Percentiles rank a stretch among this genome's conserved stretches.
Evolutionary conservation across 2,888 invertebrate species (phyloP).

Genomic region (Hanleya hanleyi): DNA sequence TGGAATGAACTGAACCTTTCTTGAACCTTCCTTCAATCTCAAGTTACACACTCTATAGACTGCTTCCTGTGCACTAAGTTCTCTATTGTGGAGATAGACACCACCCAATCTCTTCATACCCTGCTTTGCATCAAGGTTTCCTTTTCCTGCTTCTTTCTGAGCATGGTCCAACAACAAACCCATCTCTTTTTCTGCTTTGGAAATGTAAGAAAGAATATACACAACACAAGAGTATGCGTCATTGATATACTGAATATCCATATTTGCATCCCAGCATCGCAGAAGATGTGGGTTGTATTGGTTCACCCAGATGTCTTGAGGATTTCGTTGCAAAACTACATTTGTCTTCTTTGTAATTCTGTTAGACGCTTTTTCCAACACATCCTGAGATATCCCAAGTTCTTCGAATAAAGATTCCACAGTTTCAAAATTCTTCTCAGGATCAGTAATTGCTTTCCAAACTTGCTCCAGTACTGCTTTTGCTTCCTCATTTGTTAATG

Average conservation of each 20-base stretch:
- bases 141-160: slow-evolving; percentile 23
- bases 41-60: slow-evolving; percentile 29
- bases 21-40: slow-evolving; percentile 20
- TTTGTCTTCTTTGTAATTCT: slow-evolving; percentile 18
- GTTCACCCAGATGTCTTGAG: slow-evolving; percentile 32
- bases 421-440: background rate
- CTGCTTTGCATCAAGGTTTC: slow-evolving; percentile 20
- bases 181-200: slow-evolving; percentile 37
- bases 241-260: no score
- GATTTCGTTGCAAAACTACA: slow-evolving; percentile 21
- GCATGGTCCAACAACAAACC: slow-evolving; percentile 21
- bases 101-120: slow-evolving; percentile 24
- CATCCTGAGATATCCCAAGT: slow-evolving; percentile 10
- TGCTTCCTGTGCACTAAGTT: slow-evolving; percentile 34
- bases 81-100: slow-evolving; percentile 28
- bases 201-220: slow-evolving; percentile 46
- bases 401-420: slow-evolving; percentile 13
- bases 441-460: slow-evolving; percentile 13
- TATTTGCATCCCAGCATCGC: slow-evolving; percentile 35
- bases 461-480: slow-evolving; percentile 14
- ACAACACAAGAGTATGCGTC: slow-evolving; percentile 40
- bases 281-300: slow-evolving; percentile 34
- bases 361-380: slow-evolving; percentile 23
- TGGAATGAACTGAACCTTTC: slow-evolving; percentile 29
- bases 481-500: no score